phyloP scores from a whole-genome alignment of 2,797 vertebrate genomes.

The Bovichtus diacanthus region DNA sequence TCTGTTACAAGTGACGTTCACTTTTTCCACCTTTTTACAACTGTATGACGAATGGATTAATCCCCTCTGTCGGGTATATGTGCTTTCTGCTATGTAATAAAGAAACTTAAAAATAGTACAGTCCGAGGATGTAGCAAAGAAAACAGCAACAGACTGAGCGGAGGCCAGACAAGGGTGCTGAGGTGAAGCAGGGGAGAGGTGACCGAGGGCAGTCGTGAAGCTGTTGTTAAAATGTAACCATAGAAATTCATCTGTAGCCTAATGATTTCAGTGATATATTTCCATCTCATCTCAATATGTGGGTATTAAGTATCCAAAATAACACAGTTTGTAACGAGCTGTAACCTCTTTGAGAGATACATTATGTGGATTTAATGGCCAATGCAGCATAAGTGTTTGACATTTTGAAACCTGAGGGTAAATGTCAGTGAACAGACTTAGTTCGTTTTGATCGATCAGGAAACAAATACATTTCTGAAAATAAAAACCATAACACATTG shows the following conservation, averaged over 20 bases:
- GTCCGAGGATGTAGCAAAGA: not conserved
- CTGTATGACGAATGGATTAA: slow-evolving; percentile 5
- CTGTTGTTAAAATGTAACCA: not conserved
- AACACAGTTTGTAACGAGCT: not conserved
- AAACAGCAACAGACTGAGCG: slow-evolving; percentile 13
- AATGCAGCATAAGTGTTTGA: slow-evolving; percentile 12
- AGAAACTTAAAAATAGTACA: slow-evolving; percentile 8
- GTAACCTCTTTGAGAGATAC: not conserved
- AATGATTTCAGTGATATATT: not conserved
- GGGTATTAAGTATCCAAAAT: not conserved
- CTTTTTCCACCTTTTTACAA: slow-evolving; percentile 1
- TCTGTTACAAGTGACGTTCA: not conserved
- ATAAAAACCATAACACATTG: slow-evolving; percentile 33
- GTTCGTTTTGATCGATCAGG: slow-evolving; percentile 28
- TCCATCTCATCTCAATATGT: not conserved
- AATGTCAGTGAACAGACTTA: slow-evolving; percentile 24
- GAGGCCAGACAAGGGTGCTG: slow-evolving; percentile 68
- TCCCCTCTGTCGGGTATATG: not conserved
- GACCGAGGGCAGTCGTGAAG: slow-evolving; percentile 14
- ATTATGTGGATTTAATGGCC: not conserved
- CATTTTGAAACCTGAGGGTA: slow-evolving; percentile 25
- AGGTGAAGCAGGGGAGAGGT: slow-evolving; percentile 51
- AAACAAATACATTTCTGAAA: slow-evolving; percentile 25
- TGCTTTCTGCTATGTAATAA: not conserved
- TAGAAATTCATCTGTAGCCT: slow-evolving; percentile 5